These are phyloP conservation scores for Telenomus remus DNA, from an alignment of 1,140 invertebrate genomes.

Conservation along the genomic window DNA sequence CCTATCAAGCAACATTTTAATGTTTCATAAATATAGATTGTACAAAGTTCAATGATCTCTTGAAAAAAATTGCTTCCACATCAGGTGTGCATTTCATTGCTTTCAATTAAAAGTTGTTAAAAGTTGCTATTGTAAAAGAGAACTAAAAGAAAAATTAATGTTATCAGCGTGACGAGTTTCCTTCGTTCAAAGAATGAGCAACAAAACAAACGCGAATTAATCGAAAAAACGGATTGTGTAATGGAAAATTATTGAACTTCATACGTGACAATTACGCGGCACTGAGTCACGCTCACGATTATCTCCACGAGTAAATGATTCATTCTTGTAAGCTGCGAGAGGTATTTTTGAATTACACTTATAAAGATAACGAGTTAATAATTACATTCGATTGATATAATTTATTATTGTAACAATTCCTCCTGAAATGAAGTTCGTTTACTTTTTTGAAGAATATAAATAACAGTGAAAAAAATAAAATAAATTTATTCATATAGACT, in stretches of 20 bases:
- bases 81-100: constrained; percentile 5
- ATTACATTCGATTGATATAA: not conserved
- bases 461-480: not conserved
- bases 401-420: not conserved
- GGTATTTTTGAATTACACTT: constrained; percentile 17
- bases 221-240: constrained; percentile 20
- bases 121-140: not conserved
- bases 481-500: too few relatives aligned
- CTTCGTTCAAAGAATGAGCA: not conserved
- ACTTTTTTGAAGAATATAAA: not conserved
- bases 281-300: constrained; percentile 29
- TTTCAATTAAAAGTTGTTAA: too few relatives aligned
- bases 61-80: constrained; percentile 13
- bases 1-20: not conserved
- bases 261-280: constrained; percentile 10
- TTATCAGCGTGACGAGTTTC: too few relatives aligned
- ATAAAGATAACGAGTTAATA: constrained; percentile 12
- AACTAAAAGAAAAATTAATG: not conserved
- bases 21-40: constrained; percentile 19
- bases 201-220: not conserved
- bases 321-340: constrained; percentile 12
- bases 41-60: constrained; percentile 32
- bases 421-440: too few relatives aligned
- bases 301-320: constrained; percentile 33
- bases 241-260: constrained; percentile 32